Percentiles rank a stretch among this genome's conserved stretches.
Conservation (phyloP, 2,113 vertebrate species). For the Peromyscus polionotus region DNA sequence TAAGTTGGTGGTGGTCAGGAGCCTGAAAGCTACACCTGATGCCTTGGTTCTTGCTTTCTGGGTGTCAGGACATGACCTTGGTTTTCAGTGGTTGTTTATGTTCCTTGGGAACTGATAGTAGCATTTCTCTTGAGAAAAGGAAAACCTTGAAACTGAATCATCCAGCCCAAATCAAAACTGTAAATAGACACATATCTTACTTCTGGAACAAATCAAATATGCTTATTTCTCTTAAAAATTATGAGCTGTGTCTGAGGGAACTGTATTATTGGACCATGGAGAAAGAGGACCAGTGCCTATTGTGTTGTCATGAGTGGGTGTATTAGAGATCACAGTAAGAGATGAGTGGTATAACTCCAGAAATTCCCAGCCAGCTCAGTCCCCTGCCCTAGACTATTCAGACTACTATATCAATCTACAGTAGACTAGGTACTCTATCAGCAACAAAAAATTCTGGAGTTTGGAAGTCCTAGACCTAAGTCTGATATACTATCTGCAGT, state of each 20-base stretch:
- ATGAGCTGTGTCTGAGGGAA: not conserved
- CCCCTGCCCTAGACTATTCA: not conserved
- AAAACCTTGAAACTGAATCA: constrained; percentile 22
- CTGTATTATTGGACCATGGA: not conserved
- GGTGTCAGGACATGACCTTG: not conserved
- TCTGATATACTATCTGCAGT: not conserved
- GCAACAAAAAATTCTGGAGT: not conserved
- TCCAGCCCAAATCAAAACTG: not conserved
- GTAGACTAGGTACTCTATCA: too few relatives aligned
- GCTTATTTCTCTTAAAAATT: not conserved
- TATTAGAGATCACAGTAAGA: not conserved
- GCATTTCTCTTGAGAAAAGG: not conserved
- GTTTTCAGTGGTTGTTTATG: not conserved
- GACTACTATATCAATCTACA: not conserved
- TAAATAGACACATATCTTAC: not conserved
- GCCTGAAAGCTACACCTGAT: rapidly evolving
- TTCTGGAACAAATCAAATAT: not conserved
- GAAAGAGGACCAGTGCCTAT: not conserved
- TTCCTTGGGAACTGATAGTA: not conserved
- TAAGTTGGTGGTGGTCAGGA: not conserved
- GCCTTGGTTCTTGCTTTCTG: not conserved
- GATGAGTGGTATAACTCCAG: not conserved
- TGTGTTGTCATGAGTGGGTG: not conserved
- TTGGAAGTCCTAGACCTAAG: not conserved
- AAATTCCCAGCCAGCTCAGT: not conserved